Percentiles rank a stretch among this genome's conserved stretches.
These are phyloP conservation scores for Phrynocephalus vlangalii DNA, from an alignment of 2,797 vertebrate genomes.

Conservation along the genomic window DNA sequence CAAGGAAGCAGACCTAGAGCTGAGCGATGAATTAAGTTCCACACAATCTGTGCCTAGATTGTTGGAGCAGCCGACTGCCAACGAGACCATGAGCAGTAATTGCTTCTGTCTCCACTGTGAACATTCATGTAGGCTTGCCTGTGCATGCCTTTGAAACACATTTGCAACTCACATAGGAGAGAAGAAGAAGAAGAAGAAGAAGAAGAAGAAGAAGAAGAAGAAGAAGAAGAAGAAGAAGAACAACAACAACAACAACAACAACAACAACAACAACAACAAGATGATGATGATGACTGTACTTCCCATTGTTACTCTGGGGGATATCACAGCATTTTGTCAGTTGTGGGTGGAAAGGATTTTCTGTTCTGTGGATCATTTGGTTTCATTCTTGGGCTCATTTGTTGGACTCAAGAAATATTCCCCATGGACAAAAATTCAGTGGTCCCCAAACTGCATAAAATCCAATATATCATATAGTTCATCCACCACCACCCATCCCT, in stretches of 20 bases:
- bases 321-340: neutral
- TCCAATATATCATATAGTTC: neutral
- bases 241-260: too few species aligned
- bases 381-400: neutral
- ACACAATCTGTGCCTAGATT: neutral
- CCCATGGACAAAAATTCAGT: neutral
- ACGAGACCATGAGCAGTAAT: neutral
- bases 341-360: neutral
- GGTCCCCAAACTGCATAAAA: neutral
- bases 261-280: too few species aligned
- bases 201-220: too few species aligned
- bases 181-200: neutral
- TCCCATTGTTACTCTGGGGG: too few species aligned
- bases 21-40: neutral
- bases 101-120: neutral
- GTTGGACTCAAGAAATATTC: neutral
- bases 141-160: neutral
- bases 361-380: neutral
- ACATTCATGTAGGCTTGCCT: neutral
- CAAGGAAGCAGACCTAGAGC: neutral
- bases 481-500: too few species aligned
- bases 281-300: too few species aligned
- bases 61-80: neutral
- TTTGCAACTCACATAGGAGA: neutral
- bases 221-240: too few species aligned